Percentiles rank a stretch among this genome's conserved stretches.
These are phyloP conservation scores for Tetragnatha montana DNA, from an alignment of 2,888 invertebrate species.

Conservation along the genomic window DNA sequence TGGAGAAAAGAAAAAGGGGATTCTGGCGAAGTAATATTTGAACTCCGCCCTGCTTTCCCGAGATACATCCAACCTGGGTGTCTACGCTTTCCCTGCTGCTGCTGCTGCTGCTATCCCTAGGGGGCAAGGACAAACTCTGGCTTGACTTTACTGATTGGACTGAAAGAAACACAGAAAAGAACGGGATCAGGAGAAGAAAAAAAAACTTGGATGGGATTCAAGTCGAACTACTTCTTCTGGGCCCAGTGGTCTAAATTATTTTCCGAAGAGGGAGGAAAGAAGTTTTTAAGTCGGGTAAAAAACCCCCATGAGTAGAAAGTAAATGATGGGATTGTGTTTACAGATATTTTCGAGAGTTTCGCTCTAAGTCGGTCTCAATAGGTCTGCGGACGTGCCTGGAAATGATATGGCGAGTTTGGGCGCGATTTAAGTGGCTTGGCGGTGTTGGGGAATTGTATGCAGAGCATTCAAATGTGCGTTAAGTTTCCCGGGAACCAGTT, in stretches of 20 bases:
- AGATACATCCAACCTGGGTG: constrained; percentile 34
- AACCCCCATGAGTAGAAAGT: constrained; percentile 34
- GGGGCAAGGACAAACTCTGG: constrained; percentile 49
- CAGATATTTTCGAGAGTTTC: constrained; percentile 29
- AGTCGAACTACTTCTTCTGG: constrained; percentile 17
- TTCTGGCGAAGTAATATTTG: constrained; percentile 53
- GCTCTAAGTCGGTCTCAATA: constrained; percentile 2
- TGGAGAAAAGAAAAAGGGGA: constrained; percentile 27
- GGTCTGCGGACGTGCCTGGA: constrained; percentile 25
- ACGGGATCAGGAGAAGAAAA: constrained; percentile 44
- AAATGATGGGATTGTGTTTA: constrained; percentile 53
- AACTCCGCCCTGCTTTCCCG: constrained; percentile 50
- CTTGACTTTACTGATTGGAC: constrained; percentile 62
- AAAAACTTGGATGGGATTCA: constrained; percentile 15
- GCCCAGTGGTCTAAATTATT: constrained; percentile 51
- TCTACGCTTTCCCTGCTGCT: neutral
- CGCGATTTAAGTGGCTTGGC: neutral
- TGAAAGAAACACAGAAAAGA: constrained; percentile 53
- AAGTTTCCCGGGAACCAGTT: neutral
- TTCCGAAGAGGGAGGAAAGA: constrained; percentile 30
- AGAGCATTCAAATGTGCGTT: neutral
- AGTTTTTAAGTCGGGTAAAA: constrained; percentile 38
- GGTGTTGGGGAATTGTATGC: neutral
- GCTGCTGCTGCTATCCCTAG: constrained; percentile 35
- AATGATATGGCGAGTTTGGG: neutral